Percentiles rank a stretch among this genome's conserved stretches.
phyloP scores from a whole-genome alignment of 2,797 vertebrate species.

The Dipus sagitta region DNA sequence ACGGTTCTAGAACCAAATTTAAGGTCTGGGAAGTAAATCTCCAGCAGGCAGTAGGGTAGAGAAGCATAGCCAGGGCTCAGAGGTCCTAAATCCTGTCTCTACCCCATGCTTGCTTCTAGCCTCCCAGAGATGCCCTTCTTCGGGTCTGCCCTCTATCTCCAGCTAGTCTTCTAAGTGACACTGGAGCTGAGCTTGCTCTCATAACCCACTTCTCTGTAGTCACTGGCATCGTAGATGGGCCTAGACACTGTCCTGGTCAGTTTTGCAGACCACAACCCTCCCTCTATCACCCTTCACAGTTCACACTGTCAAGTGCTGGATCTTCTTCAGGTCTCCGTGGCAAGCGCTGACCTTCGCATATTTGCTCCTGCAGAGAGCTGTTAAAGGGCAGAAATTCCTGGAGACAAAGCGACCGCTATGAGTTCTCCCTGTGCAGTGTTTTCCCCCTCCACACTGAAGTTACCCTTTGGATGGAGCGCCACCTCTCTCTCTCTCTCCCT shows the following conservation, averaged over 20 bases:
- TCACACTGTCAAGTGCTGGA: not conserved
- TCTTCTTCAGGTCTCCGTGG: not conserved
- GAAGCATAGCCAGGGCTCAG: not conserved
- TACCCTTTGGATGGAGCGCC: not conserved
- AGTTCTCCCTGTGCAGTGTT: not conserved
- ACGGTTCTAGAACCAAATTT: not conserved
- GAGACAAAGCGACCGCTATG: not conserved
- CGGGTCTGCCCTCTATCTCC: not conserved
- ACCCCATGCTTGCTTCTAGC: accelerated
- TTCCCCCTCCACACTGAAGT: not conserved
- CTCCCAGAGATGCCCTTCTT: not conserved
- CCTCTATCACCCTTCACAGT: not conserved
- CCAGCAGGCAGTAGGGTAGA: not conserved
- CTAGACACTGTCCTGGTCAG: not conserved
- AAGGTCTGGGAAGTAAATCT: not conserved
- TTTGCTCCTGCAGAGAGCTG: too few species aligned
- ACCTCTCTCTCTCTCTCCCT: not conserved
- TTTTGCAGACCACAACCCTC: not conserved
- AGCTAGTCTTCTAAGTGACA: not conserved
- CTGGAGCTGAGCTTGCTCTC: not conserved
- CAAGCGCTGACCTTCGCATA: not conserved
- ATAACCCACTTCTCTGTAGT: not conserved
- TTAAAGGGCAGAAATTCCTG: not conserved
- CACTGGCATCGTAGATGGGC: not conserved
- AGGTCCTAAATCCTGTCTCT: not conserved